phyloP scores from a whole-genome alignment of 2,888 invertebrate genomes.

The Lithophane leautieri region DNA sequence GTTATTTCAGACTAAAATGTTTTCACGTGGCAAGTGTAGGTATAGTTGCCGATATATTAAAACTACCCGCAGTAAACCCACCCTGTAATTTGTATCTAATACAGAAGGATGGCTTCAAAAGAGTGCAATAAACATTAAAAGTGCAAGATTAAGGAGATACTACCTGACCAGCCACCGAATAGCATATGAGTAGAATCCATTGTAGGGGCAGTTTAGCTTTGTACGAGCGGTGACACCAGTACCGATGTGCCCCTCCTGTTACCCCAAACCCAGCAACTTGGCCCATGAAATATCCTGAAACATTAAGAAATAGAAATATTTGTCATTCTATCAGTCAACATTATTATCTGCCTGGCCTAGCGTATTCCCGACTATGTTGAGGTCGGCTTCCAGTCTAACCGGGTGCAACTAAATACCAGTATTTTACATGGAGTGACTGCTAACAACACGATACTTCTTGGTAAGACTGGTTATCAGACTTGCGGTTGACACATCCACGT shows the following conservation, averaged over 20 bases:
- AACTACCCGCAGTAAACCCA: not conserved
- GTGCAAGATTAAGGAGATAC: not conserved
- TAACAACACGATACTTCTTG: not conserved
- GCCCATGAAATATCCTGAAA: constrained; percentile 89
- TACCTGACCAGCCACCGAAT: constrained; percentile 92
- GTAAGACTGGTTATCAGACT: not conserved
- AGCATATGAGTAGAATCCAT: constrained; percentile 90
- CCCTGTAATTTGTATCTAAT: not conserved
- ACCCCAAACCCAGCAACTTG: constrained; percentile 92
- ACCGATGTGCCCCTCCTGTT: constrained; percentile 92
- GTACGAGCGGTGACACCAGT: constrained; percentile 92
- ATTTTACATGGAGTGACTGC: not conserved
- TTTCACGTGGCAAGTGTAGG: not conserved
- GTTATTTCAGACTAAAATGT: not conserved
- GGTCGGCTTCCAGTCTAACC: not conserved
- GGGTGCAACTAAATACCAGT: not conserved
- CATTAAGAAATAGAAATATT: not conserved
- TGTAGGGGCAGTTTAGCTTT: constrained; percentile 92
- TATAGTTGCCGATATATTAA: not conserved
- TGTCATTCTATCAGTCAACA: not conserved
- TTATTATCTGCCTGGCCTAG: not conserved
- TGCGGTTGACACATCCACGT: not conserved
- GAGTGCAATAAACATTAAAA: not conserved
- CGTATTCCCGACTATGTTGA: not conserved
- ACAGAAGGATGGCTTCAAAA: not conserved